Percentiles rank a stretch among this genome's conserved stretches.
Conservation (phyloP, 2,113 vertebrate species). For the Paedocypris sp. region DNA sequence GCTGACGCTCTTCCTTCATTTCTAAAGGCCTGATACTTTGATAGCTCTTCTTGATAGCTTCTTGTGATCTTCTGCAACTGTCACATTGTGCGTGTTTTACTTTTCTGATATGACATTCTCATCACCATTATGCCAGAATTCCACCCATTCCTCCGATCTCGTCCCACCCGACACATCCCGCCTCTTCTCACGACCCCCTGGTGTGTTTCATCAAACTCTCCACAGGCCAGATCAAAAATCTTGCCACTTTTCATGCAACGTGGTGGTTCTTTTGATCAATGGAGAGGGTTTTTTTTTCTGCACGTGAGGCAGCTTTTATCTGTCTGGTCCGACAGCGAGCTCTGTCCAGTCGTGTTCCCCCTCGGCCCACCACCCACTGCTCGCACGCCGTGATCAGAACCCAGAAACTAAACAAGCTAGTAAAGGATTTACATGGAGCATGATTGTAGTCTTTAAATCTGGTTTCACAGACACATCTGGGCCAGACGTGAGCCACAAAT, state of each 20-base stretch:
- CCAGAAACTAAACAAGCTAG: too few relatives aligned
- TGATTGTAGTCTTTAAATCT: too few relatives aligned
- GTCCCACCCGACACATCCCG: not conserved
- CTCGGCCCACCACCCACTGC: too few relatives aligned
- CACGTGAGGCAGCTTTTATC: slow-evolving; percentile 56
- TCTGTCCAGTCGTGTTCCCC: slow-evolving; percentile 26
- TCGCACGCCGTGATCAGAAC: too few relatives aligned
- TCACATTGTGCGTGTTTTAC: slow-evolving; percentile 7
- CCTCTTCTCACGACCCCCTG: not conserved
- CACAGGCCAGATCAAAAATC: slow-evolving; percentile 6
- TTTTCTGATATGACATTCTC: not conserved
- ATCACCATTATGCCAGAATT: not conserved
- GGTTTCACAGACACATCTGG: too few relatives aligned
- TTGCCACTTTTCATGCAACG: not conserved
- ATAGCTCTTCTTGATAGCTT: not conserved
- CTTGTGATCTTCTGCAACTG: slow-evolving; percentile 3
- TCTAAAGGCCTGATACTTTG: too few relatives aligned
- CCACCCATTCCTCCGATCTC: not conserved
- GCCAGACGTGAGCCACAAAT: too few relatives aligned
- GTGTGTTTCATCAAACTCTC: slow-evolving; percentile 1
- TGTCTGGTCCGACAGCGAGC: slow-evolving; percentile 51
- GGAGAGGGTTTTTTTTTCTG: not conserved
- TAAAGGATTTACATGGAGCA: too few relatives aligned
- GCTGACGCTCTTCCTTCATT: not conserved
- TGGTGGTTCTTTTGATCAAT: slow-evolving; percentile 30